Conservation (phyloP, 1,140 invertebrate genomes). For the Nymphalis io region DNA sequence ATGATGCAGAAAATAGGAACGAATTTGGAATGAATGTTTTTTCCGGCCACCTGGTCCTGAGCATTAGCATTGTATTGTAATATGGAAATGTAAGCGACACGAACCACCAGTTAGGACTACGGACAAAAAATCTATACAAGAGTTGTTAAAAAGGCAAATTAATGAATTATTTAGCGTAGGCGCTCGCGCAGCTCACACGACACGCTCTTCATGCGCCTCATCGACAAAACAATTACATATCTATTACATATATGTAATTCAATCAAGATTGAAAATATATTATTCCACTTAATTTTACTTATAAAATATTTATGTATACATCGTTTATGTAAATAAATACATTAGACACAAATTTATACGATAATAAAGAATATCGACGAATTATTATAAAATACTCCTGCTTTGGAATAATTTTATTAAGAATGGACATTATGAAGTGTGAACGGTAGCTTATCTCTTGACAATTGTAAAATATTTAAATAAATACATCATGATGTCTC, state of each 20-base stretch:
- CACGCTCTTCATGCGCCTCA: neutral
- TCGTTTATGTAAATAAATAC: neutral
- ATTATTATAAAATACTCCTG: slow-evolving; percentile 9
- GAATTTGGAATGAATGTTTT: slow-evolving; percentile 7
- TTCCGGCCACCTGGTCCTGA: slow-evolving; percentile 38
- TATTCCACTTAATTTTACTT: neutral
- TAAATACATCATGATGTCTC: slow-evolving; percentile 47
- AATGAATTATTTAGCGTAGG: slow-evolving; percentile 56
- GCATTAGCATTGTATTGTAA: slow-evolving; percentile 52
- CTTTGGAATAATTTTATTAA: slow-evolving; percentile 20
- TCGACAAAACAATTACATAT: neutral
- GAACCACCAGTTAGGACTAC: slow-evolving; percentile 20
- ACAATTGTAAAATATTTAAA: slow-evolving; percentile 49
- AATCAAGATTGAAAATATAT: too few relatives aligned
- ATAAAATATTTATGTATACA: neutral
- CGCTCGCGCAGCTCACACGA: slow-evolving; percentile 20
- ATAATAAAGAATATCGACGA: slow-evolving; percentile 1
- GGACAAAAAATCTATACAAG: slow-evolving; percentile 32
- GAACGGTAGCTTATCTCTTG: slow-evolving; percentile 40
- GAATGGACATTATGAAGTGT: slow-evolving; percentile 39
- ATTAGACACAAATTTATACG: neutral
- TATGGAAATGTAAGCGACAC: slow-evolving; percentile 38
- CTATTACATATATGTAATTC: neutral
- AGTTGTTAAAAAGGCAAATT: slow-evolving; percentile 44
- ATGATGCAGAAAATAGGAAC: neutral